These are phyloP conservation scores for Spodoptera littoralis DNA, from an alignment of 2,888 invertebrate genomes.

Conservation along the genomic window DNA sequence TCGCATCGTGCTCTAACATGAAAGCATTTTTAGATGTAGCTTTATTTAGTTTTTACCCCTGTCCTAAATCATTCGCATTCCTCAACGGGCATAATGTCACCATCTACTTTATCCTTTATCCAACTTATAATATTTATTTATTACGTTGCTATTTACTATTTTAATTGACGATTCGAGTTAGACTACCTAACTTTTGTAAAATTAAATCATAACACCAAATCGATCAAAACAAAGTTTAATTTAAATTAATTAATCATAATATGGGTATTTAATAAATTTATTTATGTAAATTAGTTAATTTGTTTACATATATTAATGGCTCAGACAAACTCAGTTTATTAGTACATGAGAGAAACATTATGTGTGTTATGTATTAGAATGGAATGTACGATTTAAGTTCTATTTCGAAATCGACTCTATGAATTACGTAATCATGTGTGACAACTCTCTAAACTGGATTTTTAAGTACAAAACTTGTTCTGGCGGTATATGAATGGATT, in stretches of 20 bases:
- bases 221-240: constrained; percentile 8
- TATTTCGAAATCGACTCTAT: constrained; percentile 29
- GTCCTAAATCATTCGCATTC: constrained; percentile 42
- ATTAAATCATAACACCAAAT: constrained; percentile 15
- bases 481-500: constrained; percentile 54
- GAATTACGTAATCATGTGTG: constrained; percentile 43
- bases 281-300: too few species aligned
- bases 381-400: constrained; percentile 14
- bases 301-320: too few species aligned
- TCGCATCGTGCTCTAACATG: constrained; percentile 33
- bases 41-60: constrained; percentile 36
- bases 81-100: constrained; percentile 2
- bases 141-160: background rate
- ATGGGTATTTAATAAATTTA: background rate
- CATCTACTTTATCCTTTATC: constrained; percentile 2
- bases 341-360: constrained; percentile 9
- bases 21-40: constrained; percentile 36
- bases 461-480: constrained; percentile 56
- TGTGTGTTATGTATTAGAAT: constrained; percentile 8
- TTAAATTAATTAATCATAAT: constrained; percentile 9
- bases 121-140: constrained; percentile 7
- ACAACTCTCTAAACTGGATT: constrained; percentile 55
- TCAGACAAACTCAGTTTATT: too few species aligned
- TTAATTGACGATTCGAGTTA: background rate
- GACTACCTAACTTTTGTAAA: constrained; percentile 4